phyloP scores from a whole-genome alignment of 2,888 invertebrate genomes.

The Cephus runcator region DNA sequence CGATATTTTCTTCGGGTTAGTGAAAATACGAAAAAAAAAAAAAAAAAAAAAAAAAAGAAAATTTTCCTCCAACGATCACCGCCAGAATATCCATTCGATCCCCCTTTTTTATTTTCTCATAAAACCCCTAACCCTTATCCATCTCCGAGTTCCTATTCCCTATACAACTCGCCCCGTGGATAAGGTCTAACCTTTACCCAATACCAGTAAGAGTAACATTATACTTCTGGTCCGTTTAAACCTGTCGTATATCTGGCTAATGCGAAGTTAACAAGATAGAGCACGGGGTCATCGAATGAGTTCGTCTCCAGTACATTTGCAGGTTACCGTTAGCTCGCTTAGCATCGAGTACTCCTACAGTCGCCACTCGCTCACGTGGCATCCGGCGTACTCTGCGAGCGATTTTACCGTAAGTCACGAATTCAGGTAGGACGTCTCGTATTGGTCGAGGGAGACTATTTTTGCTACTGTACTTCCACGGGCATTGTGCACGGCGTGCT shows the following conservation, averaged over 20 bases:
- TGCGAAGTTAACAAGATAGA: slow-evolving; percentile 15
- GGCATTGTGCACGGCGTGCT: neutral
- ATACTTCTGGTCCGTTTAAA: neutral
- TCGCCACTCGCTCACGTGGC: slow-evolving; percentile 9
- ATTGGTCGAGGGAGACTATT: neutral
- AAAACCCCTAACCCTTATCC: slow-evolving; percentile 6
- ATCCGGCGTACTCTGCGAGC: neutral
- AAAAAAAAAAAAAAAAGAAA: neutral
- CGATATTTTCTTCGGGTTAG: slow-evolving; percentile 35
- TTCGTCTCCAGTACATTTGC: neutral
- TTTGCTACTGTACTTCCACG: neutral
- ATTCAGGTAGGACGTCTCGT: neutral
- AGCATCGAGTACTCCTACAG: slow-evolving; percentile 38
- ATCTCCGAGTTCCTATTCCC: neutral
- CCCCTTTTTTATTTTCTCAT: slow-evolving; percentile 7
- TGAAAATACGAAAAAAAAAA: neutral
- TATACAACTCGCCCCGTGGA: neutral
- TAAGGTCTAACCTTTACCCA: neutral
- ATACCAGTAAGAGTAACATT: neutral
- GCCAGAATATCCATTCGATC: slow-evolving; percentile 24
- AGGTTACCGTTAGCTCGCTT: slow-evolving; percentile 45
- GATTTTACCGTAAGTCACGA: neutral
- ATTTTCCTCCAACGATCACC: slow-evolving; percentile 17
- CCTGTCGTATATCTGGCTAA: neutral
- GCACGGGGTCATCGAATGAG: slow-evolving; percentile 33